These are phyloP conservation scores for Thripadectes ignobilis DNA, from an alignment of 2,797 vertebrate genomes.

Conservation along the genomic window DNA sequence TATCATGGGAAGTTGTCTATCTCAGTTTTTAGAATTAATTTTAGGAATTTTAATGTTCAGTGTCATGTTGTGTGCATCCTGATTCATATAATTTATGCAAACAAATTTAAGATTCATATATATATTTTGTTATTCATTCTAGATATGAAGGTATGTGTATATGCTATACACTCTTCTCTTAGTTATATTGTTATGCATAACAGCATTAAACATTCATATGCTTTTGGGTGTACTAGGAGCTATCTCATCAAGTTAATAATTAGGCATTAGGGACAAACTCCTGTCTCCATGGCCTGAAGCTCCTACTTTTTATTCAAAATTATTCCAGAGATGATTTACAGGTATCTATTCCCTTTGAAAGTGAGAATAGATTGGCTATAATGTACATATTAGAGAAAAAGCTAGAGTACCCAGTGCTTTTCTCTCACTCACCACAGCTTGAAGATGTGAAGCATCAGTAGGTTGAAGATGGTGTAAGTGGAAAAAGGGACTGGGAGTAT, in stretches of 20 bases:
- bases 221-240: background rate
- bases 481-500: background rate
- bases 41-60: background rate
- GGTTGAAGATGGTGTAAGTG: background rate
- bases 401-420: background rate
- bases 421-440: background rate
- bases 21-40: background rate
- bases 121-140: background rate
- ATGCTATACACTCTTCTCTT: background rate
- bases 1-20: background rate
- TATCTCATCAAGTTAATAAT: conserved; percentile 43
- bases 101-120: background rate
- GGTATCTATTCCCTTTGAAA: background rate
- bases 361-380: background rate
- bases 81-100: background rate
- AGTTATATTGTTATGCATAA: background rate
- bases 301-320: background rate
- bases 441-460: no score
- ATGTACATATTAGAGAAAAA: background rate
- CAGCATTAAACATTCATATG: background rate
- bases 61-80: background rate
- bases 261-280: background rate
- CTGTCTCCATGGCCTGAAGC: background rate
- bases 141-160: background rate
- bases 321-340: background rate